Evolutionary conservation across 2,797 vertebrate genomes (phyloP).

Genomic region (Apogon talboti): DNA sequence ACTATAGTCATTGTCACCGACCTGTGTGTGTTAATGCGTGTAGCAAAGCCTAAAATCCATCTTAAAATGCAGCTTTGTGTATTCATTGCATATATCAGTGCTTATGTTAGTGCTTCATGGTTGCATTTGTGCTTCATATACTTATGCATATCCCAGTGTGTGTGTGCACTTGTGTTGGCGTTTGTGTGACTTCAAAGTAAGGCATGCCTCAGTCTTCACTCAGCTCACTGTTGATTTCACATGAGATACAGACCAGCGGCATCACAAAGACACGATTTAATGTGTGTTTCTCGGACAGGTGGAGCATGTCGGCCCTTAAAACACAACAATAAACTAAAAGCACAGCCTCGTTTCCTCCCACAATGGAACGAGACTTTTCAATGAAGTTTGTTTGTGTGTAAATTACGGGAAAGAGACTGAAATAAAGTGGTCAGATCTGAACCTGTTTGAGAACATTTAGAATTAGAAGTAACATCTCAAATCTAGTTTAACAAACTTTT

Average conservation of each 20-base stretch:
- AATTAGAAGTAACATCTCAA: too few relatives aligned
- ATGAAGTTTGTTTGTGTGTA: too few relatives aligned
- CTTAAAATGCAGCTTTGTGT: background rate
- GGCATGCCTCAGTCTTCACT: slow-evolving; percentile 77
- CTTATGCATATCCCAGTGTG: slow-evolving; percentile 6
- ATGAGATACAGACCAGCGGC: slow-evolving; percentile 76
- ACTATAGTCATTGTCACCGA: slow-evolving; percentile 15
- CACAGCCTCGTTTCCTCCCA: too few relatives aligned
- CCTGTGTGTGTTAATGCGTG: background rate
- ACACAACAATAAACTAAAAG: too few relatives aligned
- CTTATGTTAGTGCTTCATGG: slow-evolving; percentile 1
- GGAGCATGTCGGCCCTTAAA: too few relatives aligned
- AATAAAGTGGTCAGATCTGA: too few relatives aligned
- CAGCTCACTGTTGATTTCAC: slow-evolving; percentile 80
- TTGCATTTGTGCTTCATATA: background rate
- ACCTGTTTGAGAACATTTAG: too few relatives aligned
- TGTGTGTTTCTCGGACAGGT: background rate
- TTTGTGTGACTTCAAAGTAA: slow-evolving; percentile 79
- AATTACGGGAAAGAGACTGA: too few relatives aligned
- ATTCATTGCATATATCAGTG: background rate
- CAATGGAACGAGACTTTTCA: too few relatives aligned
- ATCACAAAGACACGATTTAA: slow-evolving; percentile 79
- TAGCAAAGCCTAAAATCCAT: background rate
- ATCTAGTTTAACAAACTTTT: too few relatives aligned
- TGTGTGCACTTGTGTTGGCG: too few relatives aligned